Percentiles rank a stretch among this genome's conserved stretches.
Conservation (phyloP, 1,140 invertebrate species). For the Hypsibius dujardini region DNA sequence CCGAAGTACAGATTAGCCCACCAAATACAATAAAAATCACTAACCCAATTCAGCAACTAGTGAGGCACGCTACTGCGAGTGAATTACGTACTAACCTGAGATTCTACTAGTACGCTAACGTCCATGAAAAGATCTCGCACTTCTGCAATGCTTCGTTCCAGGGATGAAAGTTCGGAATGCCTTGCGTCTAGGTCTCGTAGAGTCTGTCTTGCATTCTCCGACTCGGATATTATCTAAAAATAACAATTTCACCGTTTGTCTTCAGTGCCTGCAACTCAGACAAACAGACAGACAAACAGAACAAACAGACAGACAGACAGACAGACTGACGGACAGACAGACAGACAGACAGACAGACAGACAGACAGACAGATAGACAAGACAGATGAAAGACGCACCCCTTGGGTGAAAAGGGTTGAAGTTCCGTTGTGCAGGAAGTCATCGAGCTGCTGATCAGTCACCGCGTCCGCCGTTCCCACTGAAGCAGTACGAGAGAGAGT, state of each 20-base stretch:
- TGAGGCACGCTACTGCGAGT: too few species aligned
- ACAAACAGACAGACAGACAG: too few species aligned
- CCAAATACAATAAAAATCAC: too few species aligned
- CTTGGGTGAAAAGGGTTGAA: neutral
- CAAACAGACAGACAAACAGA: too few species aligned
- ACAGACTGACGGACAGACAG: too few species aligned
- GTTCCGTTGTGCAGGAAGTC: neutral
- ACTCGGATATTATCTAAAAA: neutral
- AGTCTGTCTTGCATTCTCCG: neutral
- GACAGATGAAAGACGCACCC: neutral
- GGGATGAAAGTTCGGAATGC: neutral
- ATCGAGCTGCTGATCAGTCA: neutral
- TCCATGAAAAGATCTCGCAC: neutral
- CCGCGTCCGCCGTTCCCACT: neutral
- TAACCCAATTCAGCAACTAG: too few species aligned
- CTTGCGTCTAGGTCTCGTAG: neutral
- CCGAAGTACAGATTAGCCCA: neutral
- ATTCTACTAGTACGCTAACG: neutral
- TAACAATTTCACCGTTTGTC: too few species aligned
- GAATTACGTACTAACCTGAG: neutral
- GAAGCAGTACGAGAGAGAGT: neutral
- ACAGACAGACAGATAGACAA: neutral
- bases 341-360: neutral
- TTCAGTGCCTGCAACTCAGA: too few species aligned
- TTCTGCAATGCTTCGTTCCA: neutral